These are phyloP conservation scores for Phocides pigmalion DNA, from an alignment of 1,140 invertebrate genomes.

Conservation along the genomic window DNA sequence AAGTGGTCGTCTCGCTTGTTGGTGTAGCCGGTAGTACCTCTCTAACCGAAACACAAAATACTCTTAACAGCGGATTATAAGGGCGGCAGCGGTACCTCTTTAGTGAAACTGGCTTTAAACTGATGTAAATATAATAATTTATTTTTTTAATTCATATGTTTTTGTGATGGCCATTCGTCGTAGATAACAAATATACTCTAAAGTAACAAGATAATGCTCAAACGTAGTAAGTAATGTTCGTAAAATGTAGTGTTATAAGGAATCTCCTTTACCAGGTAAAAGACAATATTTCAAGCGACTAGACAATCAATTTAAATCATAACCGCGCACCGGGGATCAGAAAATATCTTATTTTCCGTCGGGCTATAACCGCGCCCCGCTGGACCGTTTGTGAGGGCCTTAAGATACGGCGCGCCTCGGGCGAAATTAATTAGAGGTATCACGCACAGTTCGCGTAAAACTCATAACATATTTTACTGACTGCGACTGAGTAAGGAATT, in stretches of 20 bases:
- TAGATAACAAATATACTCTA: too few relatives aligned
- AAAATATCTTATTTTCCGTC: conserved; percentile 24
- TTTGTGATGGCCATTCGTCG: too few relatives aligned
- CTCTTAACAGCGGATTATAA: too few relatives aligned
- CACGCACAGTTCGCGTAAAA: conserved; percentile 50
- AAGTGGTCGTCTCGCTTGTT: too few relatives aligned
- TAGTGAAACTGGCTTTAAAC: too few relatives aligned
- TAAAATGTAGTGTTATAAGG: not conserved
- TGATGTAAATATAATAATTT: too few relatives aligned
- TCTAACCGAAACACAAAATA: too few relatives aligned
- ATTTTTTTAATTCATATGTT: too few relatives aligned
- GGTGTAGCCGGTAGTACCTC: too few relatives aligned
- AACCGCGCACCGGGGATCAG: conserved; percentile 23
- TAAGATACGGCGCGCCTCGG: conserved; percentile 46
- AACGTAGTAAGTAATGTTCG: not conserved
- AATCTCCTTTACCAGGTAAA: not conserved
- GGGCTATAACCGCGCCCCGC: not conserved
- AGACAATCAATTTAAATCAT: conserved; percentile 35
- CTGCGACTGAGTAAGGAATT: not conserved
- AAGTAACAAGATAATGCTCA: not conserved
- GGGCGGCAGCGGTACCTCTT: too few relatives aligned
- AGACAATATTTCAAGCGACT: conserved; percentile 24
- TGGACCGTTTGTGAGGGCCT: conserved; percentile 25
- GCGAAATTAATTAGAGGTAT: conserved; percentile 66
- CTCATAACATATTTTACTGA: conserved; percentile 51